A percentile compares a stretch with the other conserved stretches of the same genome.
phyloP scores from a whole-genome alignment of 2,113 vertebrate species.

The Centropristis striata region DNA sequence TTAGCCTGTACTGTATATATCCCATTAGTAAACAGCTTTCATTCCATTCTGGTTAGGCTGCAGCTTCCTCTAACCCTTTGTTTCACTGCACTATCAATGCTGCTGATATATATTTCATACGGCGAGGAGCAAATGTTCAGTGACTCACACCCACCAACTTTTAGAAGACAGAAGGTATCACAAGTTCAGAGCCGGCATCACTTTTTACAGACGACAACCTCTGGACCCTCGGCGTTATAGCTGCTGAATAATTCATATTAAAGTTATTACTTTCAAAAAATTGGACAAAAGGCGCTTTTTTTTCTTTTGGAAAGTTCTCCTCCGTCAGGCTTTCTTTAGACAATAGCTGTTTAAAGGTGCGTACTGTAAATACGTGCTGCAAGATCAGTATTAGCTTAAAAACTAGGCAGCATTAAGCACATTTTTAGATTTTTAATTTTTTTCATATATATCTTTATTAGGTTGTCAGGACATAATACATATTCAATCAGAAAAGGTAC shows the following conservation, averaged over 20 bases:
- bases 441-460: too few species aligned
- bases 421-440: too few species aligned
- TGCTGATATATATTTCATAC: not conserved
- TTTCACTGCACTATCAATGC: not conserved
- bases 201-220: not conserved
- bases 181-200: not conserved
- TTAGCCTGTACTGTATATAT: too few species aligned
- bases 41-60: not conserved
- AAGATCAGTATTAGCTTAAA: too few species aligned
- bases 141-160: not conserved
- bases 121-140: not conserved
- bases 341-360: too few species aligned
- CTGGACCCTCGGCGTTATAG: not conserved
- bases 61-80: not conserved
- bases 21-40: not conserved
- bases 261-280: not conserved
- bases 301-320: not conserved
- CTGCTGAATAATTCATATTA: not conserved
- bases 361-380: too few species aligned
- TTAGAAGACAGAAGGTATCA: not conserved
- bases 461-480: too few species aligned
- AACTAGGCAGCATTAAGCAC: too few species aligned
- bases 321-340: too few species aligned
- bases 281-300: not conserved
- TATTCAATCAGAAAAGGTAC: too few species aligned